phyloP scores from a whole-genome alignment of 2,113 vertebrate genomes.

The Irena cyanogastra region DNA sequence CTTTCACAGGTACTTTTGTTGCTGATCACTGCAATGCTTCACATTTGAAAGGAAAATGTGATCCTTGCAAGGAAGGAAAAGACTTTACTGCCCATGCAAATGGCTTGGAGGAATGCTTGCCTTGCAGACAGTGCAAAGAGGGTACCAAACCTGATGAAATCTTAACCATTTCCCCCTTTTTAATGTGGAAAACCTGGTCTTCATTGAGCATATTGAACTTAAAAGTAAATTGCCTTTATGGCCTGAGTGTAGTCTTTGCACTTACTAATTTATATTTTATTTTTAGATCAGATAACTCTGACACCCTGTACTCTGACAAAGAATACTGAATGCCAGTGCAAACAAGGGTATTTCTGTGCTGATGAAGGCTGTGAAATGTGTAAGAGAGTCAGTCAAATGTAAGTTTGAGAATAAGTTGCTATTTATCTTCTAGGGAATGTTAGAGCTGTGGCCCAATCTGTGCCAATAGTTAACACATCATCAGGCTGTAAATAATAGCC shows the following conservation, averaged over 20 bases:
- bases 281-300: conserved; percentile 36
- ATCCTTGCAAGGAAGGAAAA: background rate
- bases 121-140: conserved; percentile 31
- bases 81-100: background rate
- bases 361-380: conserved; percentile 22
- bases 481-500: background rate
- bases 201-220: background rate
- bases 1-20: background rate
- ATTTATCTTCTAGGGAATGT: background rate
- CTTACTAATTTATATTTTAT: background rate
- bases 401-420: background rate
- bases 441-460: background rate
- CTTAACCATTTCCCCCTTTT: background rate
- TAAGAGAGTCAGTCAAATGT: background rate
- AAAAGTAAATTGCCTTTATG: background rate
- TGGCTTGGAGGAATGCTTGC: background rate
- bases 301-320: background rate
- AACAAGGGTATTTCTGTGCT: conserved; percentile 27
- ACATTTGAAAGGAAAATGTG: background rate
- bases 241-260: background rate
- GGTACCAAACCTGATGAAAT: background rate
- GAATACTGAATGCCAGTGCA: conserved; percentile 28
- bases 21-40: background rate
- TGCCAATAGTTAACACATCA: background rate
- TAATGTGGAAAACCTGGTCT: background rate